These are phyloP conservation scores for Lateolabrax maculatus DNA, from an alignment of 2,797 vertebrate genomes.

Conservation along the genomic window DNA sequence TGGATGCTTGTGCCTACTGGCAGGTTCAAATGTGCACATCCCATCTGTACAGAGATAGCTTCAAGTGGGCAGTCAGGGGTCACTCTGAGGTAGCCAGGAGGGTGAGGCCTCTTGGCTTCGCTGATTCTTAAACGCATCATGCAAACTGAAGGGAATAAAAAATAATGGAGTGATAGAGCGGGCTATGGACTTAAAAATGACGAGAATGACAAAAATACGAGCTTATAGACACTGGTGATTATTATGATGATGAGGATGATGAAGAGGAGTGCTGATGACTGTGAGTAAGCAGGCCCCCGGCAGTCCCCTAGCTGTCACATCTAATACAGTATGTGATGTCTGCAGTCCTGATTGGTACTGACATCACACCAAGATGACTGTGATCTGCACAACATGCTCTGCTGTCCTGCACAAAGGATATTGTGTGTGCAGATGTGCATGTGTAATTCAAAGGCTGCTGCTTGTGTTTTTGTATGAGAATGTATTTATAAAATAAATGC, in stretches of 20 bases:
- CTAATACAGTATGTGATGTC: constrained; percentile 81
- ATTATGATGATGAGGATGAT: constrained; percentile 80
- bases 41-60: constrained; percentile 38
- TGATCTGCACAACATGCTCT: constrained; percentile 85
- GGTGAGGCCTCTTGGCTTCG: constrained; percentile 38
- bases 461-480: constrained; percentile 40
- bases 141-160: constrained; percentile 42
- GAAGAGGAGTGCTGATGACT: constrained; percentile 85
- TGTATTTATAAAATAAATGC: constrained; percentile 53
- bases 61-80: constrained; percentile 61
- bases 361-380: constrained; percentile 84
- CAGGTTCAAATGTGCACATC: constrained; percentile 44
- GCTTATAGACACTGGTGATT: constrained; percentile 81
- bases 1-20: constrained; percentile 49
- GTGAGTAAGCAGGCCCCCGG: constrained; percentile 85
- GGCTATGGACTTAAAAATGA: constrained; percentile 60
- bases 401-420: constrained; percentile 80
- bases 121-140: constrained; percentile 50
- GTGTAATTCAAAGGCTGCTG: constrained; percentile 63
- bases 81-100: constrained; percentile 42
- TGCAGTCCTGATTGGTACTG: constrained; percentile 81
- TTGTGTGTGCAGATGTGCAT: constrained; percentile 70
- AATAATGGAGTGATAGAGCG: constrained; percentile 50
- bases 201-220: constrained; percentile 76
- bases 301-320: constrained; percentile 84